Base-by-base conservation (phyloP, 2,888 invertebrate species). In the Stenotaenia linearis region DNA sequence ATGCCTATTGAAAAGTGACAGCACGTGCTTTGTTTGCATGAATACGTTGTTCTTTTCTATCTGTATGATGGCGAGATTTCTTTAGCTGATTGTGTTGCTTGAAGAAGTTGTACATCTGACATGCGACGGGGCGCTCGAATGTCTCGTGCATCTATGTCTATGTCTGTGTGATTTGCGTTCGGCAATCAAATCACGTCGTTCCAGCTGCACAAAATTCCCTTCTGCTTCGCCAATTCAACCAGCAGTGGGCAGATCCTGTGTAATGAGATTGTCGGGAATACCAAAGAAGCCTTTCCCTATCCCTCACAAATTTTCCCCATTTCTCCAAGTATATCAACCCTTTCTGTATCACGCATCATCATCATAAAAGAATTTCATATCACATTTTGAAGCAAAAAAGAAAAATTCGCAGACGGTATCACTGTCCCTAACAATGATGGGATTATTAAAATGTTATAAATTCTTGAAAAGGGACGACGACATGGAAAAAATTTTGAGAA, bases 201-300 rank as follows among this genome's bases (percentile, higher is more conserved):
- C 10, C 25, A 25, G 23, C 61, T 25, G 25, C 25, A 25, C 23
- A 25, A 61, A 61, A 61, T 61, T 61, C 56, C 61, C 61, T 61
- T 61, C 28, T 69, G 69, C 69, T 69, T 28, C 69, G 69, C 69
- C 69, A 25, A 28, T 28, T 69, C 69, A 28, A 28, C 69, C 69
- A 7, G 69, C 69, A 69, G 69, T 69, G 69, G 69, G 69, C 69
- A 69, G 25, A 69, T 69, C 50, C 18, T 50, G 7, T 21, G 69
- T 69, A 69, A 69, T 69, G 69, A 69, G 69, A 69, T 69, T 69
- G 69, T 69, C 69, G n/a, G 69, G 69, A 69, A 69, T 69, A 69
- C 28, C 28, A 28, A 28, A 10, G 3, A 28, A 69, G 69, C 25
- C 10, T 56, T 6, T 50, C 18, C 18, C 21, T 6, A 32, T 7